These are phyloP conservation scores for Agrochola litura DNA, from an alignment of 2,888 invertebrate species.

Conservation along the genomic window DNA sequence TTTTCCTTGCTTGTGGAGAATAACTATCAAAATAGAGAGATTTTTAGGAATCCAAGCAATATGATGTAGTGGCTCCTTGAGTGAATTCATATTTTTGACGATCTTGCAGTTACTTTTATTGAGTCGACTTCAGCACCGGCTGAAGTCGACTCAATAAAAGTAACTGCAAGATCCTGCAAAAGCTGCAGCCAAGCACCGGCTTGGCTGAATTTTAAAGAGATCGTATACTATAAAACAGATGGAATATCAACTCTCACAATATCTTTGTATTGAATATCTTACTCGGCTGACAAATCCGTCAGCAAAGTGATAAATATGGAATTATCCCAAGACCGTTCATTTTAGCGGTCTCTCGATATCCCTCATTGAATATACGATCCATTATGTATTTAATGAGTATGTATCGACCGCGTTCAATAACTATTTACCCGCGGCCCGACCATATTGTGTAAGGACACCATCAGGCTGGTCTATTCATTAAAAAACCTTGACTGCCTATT, in stretches of 20 bases:
- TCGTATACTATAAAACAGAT: neutral
- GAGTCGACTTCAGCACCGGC: neutral
- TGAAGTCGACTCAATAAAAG: no score
- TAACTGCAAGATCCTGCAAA: no score
- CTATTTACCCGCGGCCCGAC: constrained; percentile 30
- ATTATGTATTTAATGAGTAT: constrained; percentile 47
- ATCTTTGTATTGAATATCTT: constrained; percentile 2
- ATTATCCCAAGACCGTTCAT: constrained; percentile 18
- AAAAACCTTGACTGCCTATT: constrained; percentile 57
- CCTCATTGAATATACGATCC: constrained; percentile 26
- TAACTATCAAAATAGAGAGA: neutral
- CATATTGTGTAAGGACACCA: constrained; percentile 57
- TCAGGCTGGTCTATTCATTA: constrained; percentile 45
- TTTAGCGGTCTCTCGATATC: constrained; percentile 38
- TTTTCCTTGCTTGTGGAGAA: constrained; percentile 3
- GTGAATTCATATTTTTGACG: neutral
- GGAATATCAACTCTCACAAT: neutral
- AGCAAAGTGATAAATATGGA: constrained; percentile 1
- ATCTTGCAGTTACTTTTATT: neutral
- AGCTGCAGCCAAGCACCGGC: no score
- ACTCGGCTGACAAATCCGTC: neutral
- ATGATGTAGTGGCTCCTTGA: neutral
- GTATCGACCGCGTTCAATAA: constrained; percentile 39
- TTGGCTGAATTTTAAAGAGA: neutral
- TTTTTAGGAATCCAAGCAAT: neutral